A percentile compares a stretch with the other conserved stretches of the same genome.
Evolutionary conservation across 2,113 vertebrate species (phyloP).

Genomic region (Lophura nycthemera): DNA sequence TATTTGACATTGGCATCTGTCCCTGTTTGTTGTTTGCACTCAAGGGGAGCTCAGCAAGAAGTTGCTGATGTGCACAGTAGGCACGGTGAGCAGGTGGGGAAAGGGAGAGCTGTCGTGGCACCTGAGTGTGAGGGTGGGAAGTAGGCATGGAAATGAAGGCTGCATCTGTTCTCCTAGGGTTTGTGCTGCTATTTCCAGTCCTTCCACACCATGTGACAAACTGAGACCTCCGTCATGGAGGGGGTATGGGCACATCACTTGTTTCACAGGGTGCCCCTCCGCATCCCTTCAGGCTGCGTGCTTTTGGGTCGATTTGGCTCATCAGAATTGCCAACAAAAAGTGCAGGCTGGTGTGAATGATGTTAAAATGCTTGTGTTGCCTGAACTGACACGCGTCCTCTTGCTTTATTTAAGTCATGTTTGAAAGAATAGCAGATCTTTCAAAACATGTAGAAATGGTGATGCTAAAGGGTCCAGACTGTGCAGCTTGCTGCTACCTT

Average conservation of each 20-base stretch:
- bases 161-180: neutral
- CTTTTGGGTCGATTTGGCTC: neutral
- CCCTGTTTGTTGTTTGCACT: neutral
- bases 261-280: neutral
- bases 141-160: neutral
- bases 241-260: rapidly evolving
- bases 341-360: neutral
- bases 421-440: neutral
- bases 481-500: neutral
- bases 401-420: neutral
- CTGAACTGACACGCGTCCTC: neutral
- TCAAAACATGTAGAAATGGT: neutral
- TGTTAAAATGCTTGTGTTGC: neutral
- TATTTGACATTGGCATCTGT: rapidly evolving
- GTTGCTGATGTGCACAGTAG: rapidly evolving
- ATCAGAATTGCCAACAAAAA: neutral
- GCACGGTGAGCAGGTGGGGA: neutral
- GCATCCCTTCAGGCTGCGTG: neutral
- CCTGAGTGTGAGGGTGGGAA: neutral
- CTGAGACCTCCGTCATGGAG: rapidly evolving
- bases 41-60: rapidly evolving
- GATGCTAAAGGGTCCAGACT: neutral
- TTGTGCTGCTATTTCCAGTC: neutral
- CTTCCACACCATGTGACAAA: rapidly evolving
- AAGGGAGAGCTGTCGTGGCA: neutral